Evolutionary conservation across 2,797 vertebrate genomes (phyloP), one percentile per base, ranked within the genome.

Genomic region (Botia almorhae): DNA sequence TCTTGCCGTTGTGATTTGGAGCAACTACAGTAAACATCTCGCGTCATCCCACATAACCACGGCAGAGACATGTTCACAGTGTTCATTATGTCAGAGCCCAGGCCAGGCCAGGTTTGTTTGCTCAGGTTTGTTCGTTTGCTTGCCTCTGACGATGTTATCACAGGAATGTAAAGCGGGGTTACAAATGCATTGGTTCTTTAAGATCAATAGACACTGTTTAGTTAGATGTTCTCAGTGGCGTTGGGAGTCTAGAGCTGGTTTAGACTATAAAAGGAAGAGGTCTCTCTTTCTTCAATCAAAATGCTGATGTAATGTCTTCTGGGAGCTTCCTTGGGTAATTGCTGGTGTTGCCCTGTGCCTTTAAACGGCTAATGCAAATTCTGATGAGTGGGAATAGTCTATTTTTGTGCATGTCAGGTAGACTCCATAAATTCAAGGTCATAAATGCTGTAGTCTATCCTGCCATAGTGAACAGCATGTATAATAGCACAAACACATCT

Each of bases 401-500:
- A 64, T 46, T 81, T 83, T 29, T 71, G 81, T 77, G 76, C 23
- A 61, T 72, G 61, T 77, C 78, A 72, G 69, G 60, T 58, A 33
- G 17, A 7, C 21, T 16, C 14, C 7, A 10, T 64, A 29, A 60
- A 76, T 81, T 50, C 69, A 74, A 69, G 53, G 63, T 77, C 65
- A 80, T 10, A 33, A 26, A 72, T 29, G 36, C 58, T 79, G 19
- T 19, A 16, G 48, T 55, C 11, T 19, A 50, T 55, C 11, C 10
- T 64, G n/a, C 13, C 3, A 10, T 72, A 13, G 19, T 19, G 13
- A 29, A 61, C 12, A 26, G 36, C 6, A 16, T 69, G 75, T 58
- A 64, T 26, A 26, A 7, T 4, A 13, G 23, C 19, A 23, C 10
- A n/a, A n/a, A n/a, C n/a, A n/a, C n/a, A n/a, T n/a, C n/a, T n/a